Conservation (phyloP, 2,888 invertebrate species). For the Deroplatys truncata region DNA sequence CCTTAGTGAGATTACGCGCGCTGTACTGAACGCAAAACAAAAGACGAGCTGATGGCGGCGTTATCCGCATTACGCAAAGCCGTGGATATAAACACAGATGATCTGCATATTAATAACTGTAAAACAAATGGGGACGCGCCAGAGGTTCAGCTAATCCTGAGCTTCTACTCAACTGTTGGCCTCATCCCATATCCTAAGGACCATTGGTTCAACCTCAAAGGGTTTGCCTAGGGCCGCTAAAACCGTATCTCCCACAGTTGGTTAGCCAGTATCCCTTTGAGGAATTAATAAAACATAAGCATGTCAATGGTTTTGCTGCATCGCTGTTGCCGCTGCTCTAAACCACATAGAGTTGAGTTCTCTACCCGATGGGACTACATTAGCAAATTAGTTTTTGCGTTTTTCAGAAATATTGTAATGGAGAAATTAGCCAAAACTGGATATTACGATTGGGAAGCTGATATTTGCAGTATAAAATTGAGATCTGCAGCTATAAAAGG, state of each 20-base stretch:
- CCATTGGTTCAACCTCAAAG: neutral
- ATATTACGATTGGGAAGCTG: too few relatives aligned
- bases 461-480: too few relatives aligned
- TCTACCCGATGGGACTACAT: too few relatives aligned
- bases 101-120: neutral
- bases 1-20: neutral
- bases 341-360: too few relatives aligned
- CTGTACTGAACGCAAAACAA: neutral
- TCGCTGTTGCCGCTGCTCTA: too few relatives aligned
- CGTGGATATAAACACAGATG: neutral
- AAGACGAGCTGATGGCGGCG: neutral
- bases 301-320: neutral
- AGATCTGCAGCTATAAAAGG: too few relatives aligned
- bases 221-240: too few relatives aligned
- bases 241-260: too few relatives aligned
- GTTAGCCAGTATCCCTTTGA: neutral
- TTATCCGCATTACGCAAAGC: neutral
- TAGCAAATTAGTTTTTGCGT: too few relatives aligned
- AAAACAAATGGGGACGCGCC: neutral
- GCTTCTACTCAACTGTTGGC: neutral
- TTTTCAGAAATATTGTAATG: too few relatives aligned
- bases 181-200: neutral
- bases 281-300: neutral
- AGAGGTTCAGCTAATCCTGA: neutral
- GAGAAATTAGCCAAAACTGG: too few relatives aligned